A percentile compares a stretch with the other conserved stretches of the same genome.
Conservation (phyloP, 1,140 invertebrate genomes). For the Drosophila bocki region DNA sequence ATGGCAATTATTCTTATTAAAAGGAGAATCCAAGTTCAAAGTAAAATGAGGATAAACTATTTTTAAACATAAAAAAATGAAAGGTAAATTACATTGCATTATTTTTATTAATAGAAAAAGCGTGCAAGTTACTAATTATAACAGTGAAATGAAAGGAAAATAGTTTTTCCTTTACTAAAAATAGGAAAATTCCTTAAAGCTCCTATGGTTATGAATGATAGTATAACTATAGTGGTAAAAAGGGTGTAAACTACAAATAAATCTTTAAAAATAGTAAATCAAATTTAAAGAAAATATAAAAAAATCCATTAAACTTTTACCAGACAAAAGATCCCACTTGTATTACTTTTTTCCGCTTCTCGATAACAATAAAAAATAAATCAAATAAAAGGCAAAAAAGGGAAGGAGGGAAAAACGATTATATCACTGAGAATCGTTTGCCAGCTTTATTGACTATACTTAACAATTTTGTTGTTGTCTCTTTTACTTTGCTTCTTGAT, state of each 20-base stretch:
- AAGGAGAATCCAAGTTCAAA: slow-evolving; percentile 4
- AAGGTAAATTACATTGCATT: neutral
- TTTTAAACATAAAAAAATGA: neutral
- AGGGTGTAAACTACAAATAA: neutral
- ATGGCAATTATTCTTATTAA: slow-evolving; percentile 1
- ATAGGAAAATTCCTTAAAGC: neutral
- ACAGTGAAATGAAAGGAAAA: neutral
- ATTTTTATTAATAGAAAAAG: neutral
- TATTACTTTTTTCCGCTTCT: neutral
- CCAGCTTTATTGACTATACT: slow-evolving; percentile 35
- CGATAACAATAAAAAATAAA: slow-evolving; percentile 15
- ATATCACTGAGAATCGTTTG: slow-evolving; percentile 14
- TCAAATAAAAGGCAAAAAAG: neutral
- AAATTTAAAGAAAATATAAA: neutral
- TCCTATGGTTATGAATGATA: neutral
- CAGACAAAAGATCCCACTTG: too few species aligned
- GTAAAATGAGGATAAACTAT: neutral
- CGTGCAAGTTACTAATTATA: neutral
- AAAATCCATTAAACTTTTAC: neutral
- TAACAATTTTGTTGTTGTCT: slow-evolving; percentile 17
- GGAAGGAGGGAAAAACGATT: neutral
- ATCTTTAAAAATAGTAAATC: neutral
- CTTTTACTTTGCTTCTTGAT: slow-evolving; percentile 45
- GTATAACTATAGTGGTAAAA: neutral
- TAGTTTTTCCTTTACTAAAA: neutral